These are phyloP conservation scores for Eupithecia tripunctaria DNA, from an alignment of 2,888 invertebrate genomes.

Conservation along the genomic window DNA sequence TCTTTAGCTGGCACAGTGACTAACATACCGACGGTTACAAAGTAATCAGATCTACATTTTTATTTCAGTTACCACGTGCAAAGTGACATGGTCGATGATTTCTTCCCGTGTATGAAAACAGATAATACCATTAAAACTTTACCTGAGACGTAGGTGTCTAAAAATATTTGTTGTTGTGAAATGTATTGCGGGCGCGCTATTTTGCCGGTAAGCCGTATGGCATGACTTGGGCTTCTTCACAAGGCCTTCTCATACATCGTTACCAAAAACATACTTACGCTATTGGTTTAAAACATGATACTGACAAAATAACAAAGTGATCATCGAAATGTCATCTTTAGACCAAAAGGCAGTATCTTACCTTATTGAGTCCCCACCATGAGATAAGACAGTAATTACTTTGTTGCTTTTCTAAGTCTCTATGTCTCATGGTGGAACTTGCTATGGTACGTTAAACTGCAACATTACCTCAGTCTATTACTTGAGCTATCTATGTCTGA, in stretches of 20 bases:
- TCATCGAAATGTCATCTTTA: conserved; percentile 78
- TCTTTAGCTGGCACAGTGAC: conserved; percentile 43
- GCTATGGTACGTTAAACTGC: not conserved
- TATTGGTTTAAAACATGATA: conserved; percentile 51
- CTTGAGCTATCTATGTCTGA: conserved; percentile 42
- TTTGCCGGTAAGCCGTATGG: conserved; percentile 78
- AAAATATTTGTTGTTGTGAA: conserved; percentile 54
- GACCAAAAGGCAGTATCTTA: conserved; percentile 32
- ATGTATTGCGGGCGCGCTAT: conserved; percentile 56
- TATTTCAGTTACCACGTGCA: conserved; percentile 96
- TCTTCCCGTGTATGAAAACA: conserved; percentile 88
- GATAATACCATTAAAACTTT: conserved; percentile 81
- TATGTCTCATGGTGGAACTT: conserved; percentile 5
- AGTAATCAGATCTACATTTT: conserved; percentile 74
- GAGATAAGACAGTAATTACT: not conserved
- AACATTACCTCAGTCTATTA: not conserved
- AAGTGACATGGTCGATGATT: conserved; percentile 96
- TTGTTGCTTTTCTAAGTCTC: not conserved
- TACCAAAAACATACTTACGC: conserved; percentile 40
- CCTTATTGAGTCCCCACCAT: not conserved
- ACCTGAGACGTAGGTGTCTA: conserved; percentile 58
- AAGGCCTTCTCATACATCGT: conserved; percentile 51
- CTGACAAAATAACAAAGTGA: conserved; percentile 54
- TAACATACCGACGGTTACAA: conserved; percentile 54
- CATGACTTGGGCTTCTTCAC: conserved; percentile 72